Conservation (phyloP, 1,140 invertebrate species). For the Rhyacophila brunnea region DNA sequence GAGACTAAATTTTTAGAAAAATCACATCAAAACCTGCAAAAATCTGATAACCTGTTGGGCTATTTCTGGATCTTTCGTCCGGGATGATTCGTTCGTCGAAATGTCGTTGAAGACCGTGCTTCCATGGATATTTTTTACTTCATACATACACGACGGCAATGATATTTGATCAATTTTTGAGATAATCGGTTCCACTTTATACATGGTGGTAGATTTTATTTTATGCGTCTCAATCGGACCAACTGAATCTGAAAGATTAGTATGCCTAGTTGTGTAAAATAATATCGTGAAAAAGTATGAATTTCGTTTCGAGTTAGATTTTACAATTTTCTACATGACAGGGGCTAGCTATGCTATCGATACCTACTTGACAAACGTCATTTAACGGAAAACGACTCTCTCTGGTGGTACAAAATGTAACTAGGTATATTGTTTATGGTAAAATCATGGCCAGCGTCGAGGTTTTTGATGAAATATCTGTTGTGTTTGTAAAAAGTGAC, state of each 20-base stretch:
- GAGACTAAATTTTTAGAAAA: conserved; percentile 36
- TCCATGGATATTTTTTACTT: conserved; percentile 60
- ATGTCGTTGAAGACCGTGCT: conserved; percentile 38
- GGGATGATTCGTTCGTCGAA: conserved; percentile 42
- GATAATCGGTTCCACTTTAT: conserved; percentile 53
- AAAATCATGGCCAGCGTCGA: not conserved
- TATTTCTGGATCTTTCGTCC: conserved; percentile 56
- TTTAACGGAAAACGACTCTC: not conserved
- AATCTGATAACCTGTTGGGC: conserved; percentile 68
- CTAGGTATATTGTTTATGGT: conserved; percentile 1
- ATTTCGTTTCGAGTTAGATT: too few relatives aligned
- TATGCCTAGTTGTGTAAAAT: too few relatives aligned
- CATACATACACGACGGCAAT: conserved; percentile 62
- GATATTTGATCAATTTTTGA: conserved; percentile 46
- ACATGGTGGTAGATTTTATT: conserved; percentile 10
- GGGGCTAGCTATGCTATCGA: too few relatives aligned
- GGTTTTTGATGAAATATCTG: not conserved
- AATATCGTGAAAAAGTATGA: too few relatives aligned
- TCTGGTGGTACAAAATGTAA: not conserved
- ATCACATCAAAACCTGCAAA: conserved; percentile 63
- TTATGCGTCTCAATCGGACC: too few relatives aligned
- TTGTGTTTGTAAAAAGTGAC: not conserved
- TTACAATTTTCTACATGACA: too few relatives aligned
- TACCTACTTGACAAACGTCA: not conserved
- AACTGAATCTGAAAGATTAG: too few relatives aligned